Base-by-base conservation (phyloP, 2,797 vertebrate genomes). In the Smutsia gigantea region DNA sequence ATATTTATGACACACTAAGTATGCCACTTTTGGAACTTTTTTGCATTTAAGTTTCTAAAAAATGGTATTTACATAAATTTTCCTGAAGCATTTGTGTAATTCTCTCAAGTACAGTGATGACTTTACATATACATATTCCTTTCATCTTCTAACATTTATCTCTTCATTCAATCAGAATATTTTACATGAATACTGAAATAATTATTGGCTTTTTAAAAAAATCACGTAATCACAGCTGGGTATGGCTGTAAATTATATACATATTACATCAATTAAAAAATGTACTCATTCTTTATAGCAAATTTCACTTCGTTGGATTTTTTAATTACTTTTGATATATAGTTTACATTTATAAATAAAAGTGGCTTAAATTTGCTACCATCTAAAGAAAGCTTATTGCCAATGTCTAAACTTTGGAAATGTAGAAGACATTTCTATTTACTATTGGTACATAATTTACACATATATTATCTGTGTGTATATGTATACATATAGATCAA, bases 1-100 rank as follows among this genome's bases (percentile, higher is more conserved):
- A 98, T 98, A 98, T 98, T 98, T 98, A 98, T 97, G 97, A 97
- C 53, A 71, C 94, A 98, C 95, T 79, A 31, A 46, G 75, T 83
- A 96, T 88, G 23, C 39, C 93, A 97, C 93, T 83, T 68, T 95
- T 95, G 79, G 97, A 97, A 96, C 29, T 72, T 92, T 89, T 85
- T 82, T 87, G 86, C 57, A 96, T 95, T 87, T 94, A 90, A 77
- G 63, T 83, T 94, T 93, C 90, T 77, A 64, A 96, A 96, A 97
- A 94, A 84, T 83, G 13, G 9, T 95, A 96, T 93, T 97, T 95
- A 91, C 92, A 95, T 95, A 94, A 94, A 93, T 87, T 90, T 93
- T 86, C 85, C 88, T 94, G 21, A 81, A 87, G 93, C 68, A 84
- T 88, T 93, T 93, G 64, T 97, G 55, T 79, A 94, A 96, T 94